Base-by-base conservation (phyloP, 2,888 invertebrate genomes). In the Acleris holmiana region DNA sequence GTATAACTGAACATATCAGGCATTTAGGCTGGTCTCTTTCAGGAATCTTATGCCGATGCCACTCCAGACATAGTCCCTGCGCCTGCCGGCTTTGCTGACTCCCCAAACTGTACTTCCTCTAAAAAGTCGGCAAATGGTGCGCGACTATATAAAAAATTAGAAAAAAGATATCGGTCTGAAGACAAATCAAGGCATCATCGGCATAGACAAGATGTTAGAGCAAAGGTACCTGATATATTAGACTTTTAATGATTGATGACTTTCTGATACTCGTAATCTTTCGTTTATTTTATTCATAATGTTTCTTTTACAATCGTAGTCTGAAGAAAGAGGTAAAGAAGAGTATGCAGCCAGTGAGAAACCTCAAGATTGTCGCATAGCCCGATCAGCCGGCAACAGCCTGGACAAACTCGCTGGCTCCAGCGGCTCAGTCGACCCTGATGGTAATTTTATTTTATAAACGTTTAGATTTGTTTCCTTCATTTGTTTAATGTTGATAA, bases 41-140 rank as follows among this genome's bases (percentile, higher is more conserved):
- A 93, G 93, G 93, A 93, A 69, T 91, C 91, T 0, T 93, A 87
- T 65, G 88, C 88, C 40, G 94, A 93, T 72, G 93, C 93, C 40
- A 88, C 89, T 6, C 91, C 92, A 40, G 96, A 96, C 76, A 97
- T 97, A 72, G 97, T 97, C 1, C 96, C 97, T 77, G 97, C 97
- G 0, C 97, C 97, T 2, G 97, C 97, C 17, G 97, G 97, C 49
- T 98, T 97, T 81, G 97, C 97, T 7, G 97, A 98, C 83, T 97
- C 97, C 0, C 97, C 97, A 5, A 90, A 86, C 21, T 92, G 94
- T 76, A 68, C 74, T 3, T 78, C 80, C 18, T 76, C 81, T 8
- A 91, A 89, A 72, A 90, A 90, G 65, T 79, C 84, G 19, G 76
- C 86, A 4, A 91, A 73, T 64, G 93, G 93, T 63, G 94, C 93